Percentiles rank a stretch among this genome's conserved stretches.
Evolutionary conservation across 2,888 invertebrate species (phyloP).

Genomic region (Macaria notata): DNA sequence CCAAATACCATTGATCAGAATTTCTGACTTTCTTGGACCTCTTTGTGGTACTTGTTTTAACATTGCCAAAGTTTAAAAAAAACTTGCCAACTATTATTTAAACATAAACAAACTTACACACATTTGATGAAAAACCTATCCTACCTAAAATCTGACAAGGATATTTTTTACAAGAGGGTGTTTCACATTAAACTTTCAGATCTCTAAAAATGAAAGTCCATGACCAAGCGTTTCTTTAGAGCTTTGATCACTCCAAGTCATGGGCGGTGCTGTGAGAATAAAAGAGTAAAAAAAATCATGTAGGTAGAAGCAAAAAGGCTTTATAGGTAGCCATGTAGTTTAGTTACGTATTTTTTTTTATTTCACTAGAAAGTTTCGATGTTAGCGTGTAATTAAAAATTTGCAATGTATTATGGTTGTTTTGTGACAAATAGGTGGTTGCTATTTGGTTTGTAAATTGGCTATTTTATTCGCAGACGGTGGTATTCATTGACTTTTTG

Average conservation of each 20-base stretch:
- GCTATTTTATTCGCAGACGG: not conserved
- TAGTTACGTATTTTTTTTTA: slow-evolving; percentile 26
- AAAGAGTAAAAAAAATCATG: slow-evolving; percentile 37
- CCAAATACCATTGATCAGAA: too few relatives aligned
- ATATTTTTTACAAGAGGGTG: too few relatives aligned
- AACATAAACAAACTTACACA: too few relatives aligned
- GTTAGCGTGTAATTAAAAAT: slow-evolving; percentile 25
- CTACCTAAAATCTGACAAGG: too few relatives aligned
- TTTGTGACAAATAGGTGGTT: not conserved
- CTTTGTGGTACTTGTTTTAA: too few relatives aligned
- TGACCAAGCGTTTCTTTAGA: slow-evolving; percentile 60
- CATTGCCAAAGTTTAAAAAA: too few relatives aligned
- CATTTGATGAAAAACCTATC: too few relatives aligned
- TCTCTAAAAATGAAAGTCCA: slow-evolving; percentile 44
- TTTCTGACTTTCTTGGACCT: too few relatives aligned
- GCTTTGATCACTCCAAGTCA: slow-evolving; percentile 21
- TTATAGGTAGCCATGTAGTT: slow-evolving; percentile 45
- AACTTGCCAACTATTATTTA: too few relatives aligned
- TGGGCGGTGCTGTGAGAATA: slow-evolving; percentile 51
- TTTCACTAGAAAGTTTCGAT: slow-evolving; percentile 28
- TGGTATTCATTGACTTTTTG: too few relatives aligned
- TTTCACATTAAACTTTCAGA: not conserved
- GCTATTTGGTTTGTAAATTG: not conserved
- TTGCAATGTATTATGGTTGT: slow-evolving; percentile 18
- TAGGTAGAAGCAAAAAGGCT: slow-evolving; percentile 45